phyloP scores from a whole-genome alignment of 2,113 vertebrate species.

The Rhineura floridana region DNA sequence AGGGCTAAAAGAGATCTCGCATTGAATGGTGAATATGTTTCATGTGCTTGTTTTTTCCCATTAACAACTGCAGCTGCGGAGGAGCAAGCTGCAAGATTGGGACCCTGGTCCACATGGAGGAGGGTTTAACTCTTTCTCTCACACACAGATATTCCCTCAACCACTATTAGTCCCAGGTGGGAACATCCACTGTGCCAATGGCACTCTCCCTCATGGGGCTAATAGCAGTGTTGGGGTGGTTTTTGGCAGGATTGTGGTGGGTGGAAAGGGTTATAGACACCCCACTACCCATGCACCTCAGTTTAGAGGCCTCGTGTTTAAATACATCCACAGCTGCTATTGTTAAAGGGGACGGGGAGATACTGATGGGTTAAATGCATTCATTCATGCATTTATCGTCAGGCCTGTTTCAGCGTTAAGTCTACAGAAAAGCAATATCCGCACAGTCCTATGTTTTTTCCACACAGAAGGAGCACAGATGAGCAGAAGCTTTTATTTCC shows the following conservation, averaged over 20 bases:
- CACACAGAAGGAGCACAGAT: not conserved
- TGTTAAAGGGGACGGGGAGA: not conserved
- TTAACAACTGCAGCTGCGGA: not conserved
- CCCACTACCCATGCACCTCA: not conserved
- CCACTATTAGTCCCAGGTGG: not conserved
- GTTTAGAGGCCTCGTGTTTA: not conserved
- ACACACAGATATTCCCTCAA: not conserved
- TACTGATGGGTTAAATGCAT: not conserved
- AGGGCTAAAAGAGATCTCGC: not conserved
- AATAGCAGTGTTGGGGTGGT: not conserved
- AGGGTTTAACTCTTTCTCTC: not conserved
- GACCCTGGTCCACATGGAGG: not conserved
- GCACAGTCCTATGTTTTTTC: no score
- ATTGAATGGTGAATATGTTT: not conserved
- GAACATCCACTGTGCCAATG: not conserved
- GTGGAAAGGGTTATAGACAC: not conserved
- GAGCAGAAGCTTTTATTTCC: not conserved
- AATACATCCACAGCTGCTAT: not conserved
- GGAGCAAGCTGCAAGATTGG: not conserved
- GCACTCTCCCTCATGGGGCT: not conserved
- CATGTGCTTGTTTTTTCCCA: no score
- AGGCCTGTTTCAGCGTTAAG: not conserved
- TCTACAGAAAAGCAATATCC: not conserved
- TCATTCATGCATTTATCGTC: not conserved
- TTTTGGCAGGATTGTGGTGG: no score